These are phyloP conservation scores for Charina bottae DNA, from an alignment of 2,113 vertebrate genomes.

Conservation along the genomic window DNA sequence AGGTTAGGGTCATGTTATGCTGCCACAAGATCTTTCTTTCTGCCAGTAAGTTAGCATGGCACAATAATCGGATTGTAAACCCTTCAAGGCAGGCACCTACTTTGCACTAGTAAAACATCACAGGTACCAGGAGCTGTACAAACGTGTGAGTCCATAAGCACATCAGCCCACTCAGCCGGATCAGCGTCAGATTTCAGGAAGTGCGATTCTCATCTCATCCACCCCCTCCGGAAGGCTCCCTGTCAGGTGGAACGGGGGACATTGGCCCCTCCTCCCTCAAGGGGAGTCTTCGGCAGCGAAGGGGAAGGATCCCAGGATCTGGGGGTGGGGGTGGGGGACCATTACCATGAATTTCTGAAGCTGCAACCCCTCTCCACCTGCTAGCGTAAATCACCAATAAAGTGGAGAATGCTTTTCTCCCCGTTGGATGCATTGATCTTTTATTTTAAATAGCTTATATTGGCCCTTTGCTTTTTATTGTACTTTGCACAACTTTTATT, in stretches of 20 bases:
- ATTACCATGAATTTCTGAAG: not conserved
- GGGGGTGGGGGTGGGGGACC: no score
- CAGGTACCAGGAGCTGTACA: fast-evolving
- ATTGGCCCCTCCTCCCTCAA: constrained; percentile 30
- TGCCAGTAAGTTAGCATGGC: no score
- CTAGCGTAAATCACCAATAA: constrained; percentile 42
- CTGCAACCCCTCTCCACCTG: constrained; percentile 13
- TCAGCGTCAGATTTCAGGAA: not conserved
- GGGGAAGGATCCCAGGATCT: not conserved
- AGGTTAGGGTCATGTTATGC: not conserved
- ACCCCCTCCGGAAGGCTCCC: constrained; percentile 28
- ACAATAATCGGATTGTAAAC: not conserved
- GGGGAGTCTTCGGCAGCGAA: not conserved
- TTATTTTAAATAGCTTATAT: constrained; percentile 74
- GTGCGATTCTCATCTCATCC: not conserved
- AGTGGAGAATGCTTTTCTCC: constrained; percentile 40
- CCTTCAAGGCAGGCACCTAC: not conserved
- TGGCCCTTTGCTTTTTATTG: constrained; percentile 65
- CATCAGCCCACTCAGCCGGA: not conserved
- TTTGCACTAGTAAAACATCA: not conserved
- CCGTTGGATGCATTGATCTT: constrained; percentile 49
- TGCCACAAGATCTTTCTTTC: not conserved
- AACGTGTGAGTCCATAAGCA: no score
- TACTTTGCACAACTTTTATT: constrained; percentile 60
- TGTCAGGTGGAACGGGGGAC: not conserved